A percentile compares a stretch with the other conserved stretches of the same genome.
Evolutionary conservation across 1,140 invertebrate genomes (phyloP).

Genomic region (Trichonephila clavipes): DNA sequence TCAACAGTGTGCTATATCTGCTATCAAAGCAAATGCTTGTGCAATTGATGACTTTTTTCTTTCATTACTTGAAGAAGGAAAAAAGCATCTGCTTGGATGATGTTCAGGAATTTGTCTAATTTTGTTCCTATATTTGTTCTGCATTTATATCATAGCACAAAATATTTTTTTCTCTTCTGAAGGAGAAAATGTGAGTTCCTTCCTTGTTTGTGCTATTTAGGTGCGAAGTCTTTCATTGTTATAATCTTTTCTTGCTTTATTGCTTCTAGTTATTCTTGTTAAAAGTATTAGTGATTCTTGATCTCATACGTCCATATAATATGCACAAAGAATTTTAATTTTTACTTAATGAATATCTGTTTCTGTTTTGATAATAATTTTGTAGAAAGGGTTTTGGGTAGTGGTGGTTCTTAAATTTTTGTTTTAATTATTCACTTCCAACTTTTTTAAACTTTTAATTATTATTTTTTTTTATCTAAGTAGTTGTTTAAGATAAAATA

Average conservation of each 20-base stretch:
- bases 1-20: background rate
- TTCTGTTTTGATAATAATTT: too few species aligned
- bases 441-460: too few species aligned
- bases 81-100: background rate
- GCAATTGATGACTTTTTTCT: background rate
- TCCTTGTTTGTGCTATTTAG: background rate
- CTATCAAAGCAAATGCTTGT: background rate
- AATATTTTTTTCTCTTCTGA: background rate
- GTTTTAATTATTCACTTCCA: too few species aligned
- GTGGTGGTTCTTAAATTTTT: too few species aligned
- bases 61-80: background rate
- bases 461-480: too few species aligned
- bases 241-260: background rate
- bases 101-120: background rate
- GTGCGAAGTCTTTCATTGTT: slow-evolving; percentile 19
- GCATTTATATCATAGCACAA: slow-evolving; percentile 16
- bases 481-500: too few species aligned
- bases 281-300: background rate
- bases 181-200: background rate
- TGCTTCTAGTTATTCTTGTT: background rate
- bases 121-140: slow-evolving; percentile 49
- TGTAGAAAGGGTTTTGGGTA: too few species aligned
- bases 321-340: slow-evolving; percentile 10
- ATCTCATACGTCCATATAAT: background rate
- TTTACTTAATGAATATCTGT: background rate